Base-by-base conservation (phyloP, 2,888 invertebrate species). In the Laothoe populi region DNA sequence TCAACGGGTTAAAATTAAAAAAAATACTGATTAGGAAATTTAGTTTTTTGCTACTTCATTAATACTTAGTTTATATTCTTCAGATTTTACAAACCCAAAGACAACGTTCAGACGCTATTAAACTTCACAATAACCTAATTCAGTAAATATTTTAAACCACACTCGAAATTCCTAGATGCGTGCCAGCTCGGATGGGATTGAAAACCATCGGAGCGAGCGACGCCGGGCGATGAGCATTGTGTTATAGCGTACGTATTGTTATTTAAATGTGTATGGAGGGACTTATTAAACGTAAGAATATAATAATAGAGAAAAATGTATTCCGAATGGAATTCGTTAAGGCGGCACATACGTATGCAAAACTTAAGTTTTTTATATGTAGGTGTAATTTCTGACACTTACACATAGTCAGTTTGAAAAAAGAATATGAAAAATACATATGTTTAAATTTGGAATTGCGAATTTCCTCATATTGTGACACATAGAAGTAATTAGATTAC, bases 141-240 rank as follows among this genome's bases (percentile, higher is more conserved):
- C 10, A 19, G 16, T 10, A 11, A 53, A 31, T 7, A 49, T 53
- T 53, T 53, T 19, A 16, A 35, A 31, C 53, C 53, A 53, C 53
- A 16, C 19, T 53, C 11, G 11, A 13, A 13, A 53, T 13, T 19
- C 57, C 62, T 58, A 11, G 40, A 13, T 62, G 13, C 62, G 21
- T 19, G 24, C 58, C 62, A 58, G 62, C 11, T 11, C 40, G 62
- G 77, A 82, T 78, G 79, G 83, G 82, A 88, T 89, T 89, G 89
- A 89, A 88, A 84, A 46, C 59, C 88, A 87, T 65, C 83, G 83
- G 74, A 83, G 88, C 89, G 89, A 64, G 74, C 75, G 71, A 75
- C 77, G 78, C 78, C 82, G 81, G 77, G 81, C 79, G 81, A 77
- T 75, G 81, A 78, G 82, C 81, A 83, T 86, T 87, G 87, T 87